Base-by-base conservation (phyloP, 1,140 invertebrate genomes). In the Drosophila novamexicana region DNA sequence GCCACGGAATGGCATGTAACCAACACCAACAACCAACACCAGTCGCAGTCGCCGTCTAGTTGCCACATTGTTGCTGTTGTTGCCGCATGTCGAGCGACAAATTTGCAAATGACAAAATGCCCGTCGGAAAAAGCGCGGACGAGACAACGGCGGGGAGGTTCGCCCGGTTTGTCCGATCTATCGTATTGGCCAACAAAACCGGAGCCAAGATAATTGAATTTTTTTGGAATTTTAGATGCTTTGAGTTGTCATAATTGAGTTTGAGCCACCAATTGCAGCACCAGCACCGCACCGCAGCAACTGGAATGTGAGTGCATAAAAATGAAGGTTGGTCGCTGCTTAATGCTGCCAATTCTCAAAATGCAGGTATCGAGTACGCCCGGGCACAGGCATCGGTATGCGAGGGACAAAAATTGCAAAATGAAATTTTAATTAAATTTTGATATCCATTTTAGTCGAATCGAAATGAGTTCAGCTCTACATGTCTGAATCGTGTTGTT, bases 391-490 rank as follows among this genome's bases (percentile, higher is more conserved):
- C n/a, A 57, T 29, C 1, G 7, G 18, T 18, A 36, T 10, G 57
- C 45, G 14, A 39, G 49, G 67, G 49, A 67, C 68, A 44, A 68
- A 81, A 86, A 88, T 88, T 82, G 83, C 65, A 77, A 89, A 88
- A 89, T 88, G 83, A 89, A 89, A 88, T 83, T 89, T 88, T 89
- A 88, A 88, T 89, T 88, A 88, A 88, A 89, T 83, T 88, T 83
- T 89, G 84, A 88, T 88, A 89, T 89, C 77, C 83, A 80, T 44
- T 75, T 71, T 77, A 62, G 66, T n/a, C 45, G 4, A 34, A 6
- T 36, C 66, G 72, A 76, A 80, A 83, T 83, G 84, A 77, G 79
- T 88, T 69, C 83, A 88, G 59, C 75, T 77, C 70, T 82, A 82
- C 61, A 49, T 81, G 58, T 69, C 42, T 40, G 39, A 44, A 47